Evolutionary conservation across 2,797 vertebrate species (phyloP), one percentile per base, ranked within the genome.

Genomic region (Myiotriccus ornatus): DNA sequence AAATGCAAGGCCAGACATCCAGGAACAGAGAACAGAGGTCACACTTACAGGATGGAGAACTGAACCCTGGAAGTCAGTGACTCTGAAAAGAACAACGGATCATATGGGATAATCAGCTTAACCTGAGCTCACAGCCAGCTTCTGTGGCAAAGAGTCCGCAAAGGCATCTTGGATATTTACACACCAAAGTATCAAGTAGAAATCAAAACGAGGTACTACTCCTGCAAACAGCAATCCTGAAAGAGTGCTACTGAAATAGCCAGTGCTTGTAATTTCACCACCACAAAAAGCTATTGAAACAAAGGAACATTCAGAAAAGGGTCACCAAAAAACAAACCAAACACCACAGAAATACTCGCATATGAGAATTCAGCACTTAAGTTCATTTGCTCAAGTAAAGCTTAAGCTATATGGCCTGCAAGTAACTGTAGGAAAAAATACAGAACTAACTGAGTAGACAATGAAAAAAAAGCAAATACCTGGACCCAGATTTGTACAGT

Each of bases 21-120:
- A 93, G 53, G 46, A 89, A 90, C 41, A 91, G 25, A 85, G 74
- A 90, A 70, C 0, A 86, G 74, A 90, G 57, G 75, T 82, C 77
- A 70, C 67, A 90, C 80, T 82, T 79, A 84, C 52, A 94, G 80
- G 60, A 94, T 49, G 81, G 52, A 93, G 84, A 87, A 95, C 41
- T 85, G 86, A 92, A 84, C 64, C 88, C 88, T 95, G 78, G 67
- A 67, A 93, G 81, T 87, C 80, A 92, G 75, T 64, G 78, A 89
- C 57, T 94, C 93, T 87, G 84, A 84, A 92, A 95, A 89, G 92
- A 95, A 92, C 81, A 92, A 93, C 32, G 83, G 70, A 82, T 95
- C 84, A 90, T 18, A 79, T 0, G 68, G 84, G 68, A 87, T 83
- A 89, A 89, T 41, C 75, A 65, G 39, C 79, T 89, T 85, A 93